Base-by-base conservation (phyloP, 1,140 invertebrate species). In the Magallana ariakensis region DNA sequence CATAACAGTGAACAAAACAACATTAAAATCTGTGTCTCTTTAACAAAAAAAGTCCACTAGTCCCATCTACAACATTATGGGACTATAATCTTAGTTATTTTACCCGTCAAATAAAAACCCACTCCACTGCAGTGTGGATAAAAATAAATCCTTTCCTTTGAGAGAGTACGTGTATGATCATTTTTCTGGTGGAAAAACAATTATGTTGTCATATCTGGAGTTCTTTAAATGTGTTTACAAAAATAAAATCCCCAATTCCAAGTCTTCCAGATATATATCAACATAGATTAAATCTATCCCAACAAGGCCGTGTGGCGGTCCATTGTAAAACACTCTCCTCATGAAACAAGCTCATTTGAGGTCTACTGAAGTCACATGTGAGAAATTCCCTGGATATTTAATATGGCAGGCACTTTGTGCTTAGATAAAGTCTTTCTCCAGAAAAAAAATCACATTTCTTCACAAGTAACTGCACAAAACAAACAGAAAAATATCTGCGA, bases 11-110 rank as follows among this genome's bases (percentile, higher is more conserved):
- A 75, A 75, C 33, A 75, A 75, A 75, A 75, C 66, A 75, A 75
- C 66, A 75, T 75, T 75, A 75, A 75, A 75, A 75, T 75, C 66
- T 75, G 66, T 75, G 66, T 75, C 66, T 75, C 66, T 75, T 75
- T 75, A 75, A 75, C 66, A 75, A 75, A 46, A 46, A 75, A 75
- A 26, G 66, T 75, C 66, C 22, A 26, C 22, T 11, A 75, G 66
- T 75, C 66, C 66, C 66, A 75, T 26, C 22, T 75, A 75, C 66
- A 75, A 75, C 66, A 75, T 26, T 75, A 75, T 75, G 66, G 66
- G 66, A 75, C 66, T 75, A 75, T 75, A 75, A 75, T 75, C 19
- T 75, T 75, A 46, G 33, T 46, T 75, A 75, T 75, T 19, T 26
- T 75, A 75, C 66, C 66, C 66, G 66, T 75, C 66, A 75, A 75